Conservation (phyloP, 2,797 vertebrate species). For the Sus cebifrons region DNA sequence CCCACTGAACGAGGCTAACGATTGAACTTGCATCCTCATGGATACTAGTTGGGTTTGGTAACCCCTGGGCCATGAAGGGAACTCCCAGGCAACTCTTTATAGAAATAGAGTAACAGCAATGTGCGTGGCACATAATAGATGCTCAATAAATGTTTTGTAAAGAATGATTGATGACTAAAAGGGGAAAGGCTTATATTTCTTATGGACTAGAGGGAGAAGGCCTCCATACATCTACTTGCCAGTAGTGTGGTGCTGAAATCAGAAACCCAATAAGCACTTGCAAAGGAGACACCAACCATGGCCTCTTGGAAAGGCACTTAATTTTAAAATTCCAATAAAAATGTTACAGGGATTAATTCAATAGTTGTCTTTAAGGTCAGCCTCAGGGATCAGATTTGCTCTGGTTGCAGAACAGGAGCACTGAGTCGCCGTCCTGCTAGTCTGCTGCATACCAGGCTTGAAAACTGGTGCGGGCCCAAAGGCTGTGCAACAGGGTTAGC, state of each 20-base stretch:
- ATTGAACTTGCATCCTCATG: too few species aligned
- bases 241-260: background rate
- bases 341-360: background rate
- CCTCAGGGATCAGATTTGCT: background rate
- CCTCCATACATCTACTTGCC: fast-evolving
- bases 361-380: background rate
- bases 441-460: fast-evolving
- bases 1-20: too few species aligned
- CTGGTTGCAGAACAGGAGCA: background rate
- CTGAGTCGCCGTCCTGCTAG: background rate
- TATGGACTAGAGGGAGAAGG: background rate
- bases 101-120: background rate
- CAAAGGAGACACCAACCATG: background rate
- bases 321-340: background rate
- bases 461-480: background rate
- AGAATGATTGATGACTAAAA: background rate
- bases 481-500: too few species aligned
- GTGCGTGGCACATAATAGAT: background rate
- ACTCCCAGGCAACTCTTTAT: background rate
- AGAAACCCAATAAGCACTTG: background rate
- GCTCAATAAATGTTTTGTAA: background rate
- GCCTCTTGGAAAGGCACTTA: background rate
- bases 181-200: background rate
- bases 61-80: too few species aligned
- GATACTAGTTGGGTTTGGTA: too few species aligned